A percentile compares a stretch with the other conserved stretches of the same genome.
Conservation (phyloP, 1,140 invertebrate genomes). For the Nomia melanderi region DNA sequence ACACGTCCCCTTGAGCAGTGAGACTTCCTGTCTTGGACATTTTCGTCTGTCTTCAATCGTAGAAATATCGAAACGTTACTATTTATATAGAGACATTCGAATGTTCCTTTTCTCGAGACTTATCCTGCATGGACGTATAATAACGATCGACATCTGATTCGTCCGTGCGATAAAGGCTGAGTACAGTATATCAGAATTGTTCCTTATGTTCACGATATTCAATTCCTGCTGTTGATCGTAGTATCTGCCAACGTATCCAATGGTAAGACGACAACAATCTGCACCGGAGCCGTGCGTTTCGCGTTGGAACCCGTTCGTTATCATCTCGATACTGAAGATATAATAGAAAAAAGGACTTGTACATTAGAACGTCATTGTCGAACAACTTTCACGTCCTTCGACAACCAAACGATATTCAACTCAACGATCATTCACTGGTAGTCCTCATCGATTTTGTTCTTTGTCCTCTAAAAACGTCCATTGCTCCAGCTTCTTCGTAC, state of each 20-base stretch:
- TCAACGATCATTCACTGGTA: constrained; percentile 71
- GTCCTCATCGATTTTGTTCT: constrained; percentile 71
- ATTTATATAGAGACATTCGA: too few relatives aligned
- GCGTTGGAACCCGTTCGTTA: neutral
- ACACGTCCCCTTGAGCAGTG: too few relatives aligned
- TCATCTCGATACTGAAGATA: neutral
- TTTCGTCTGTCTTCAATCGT: too few relatives aligned
- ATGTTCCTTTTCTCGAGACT: too few relatives aligned
- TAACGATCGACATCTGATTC: constrained; percentile 19
- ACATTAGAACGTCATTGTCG: neutral
- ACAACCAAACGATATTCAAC: constrained; percentile 72
- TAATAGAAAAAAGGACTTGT: neutral
- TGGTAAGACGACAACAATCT: neutral
- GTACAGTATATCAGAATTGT: constrained; percentile 26
- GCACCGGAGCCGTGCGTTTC: neutral
- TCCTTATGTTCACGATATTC: neutral
- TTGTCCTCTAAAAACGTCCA: constrained; percentile 72
- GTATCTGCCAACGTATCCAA: neutral
- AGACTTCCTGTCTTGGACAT: too few relatives aligned
- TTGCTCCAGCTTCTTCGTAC: constrained; percentile 69
- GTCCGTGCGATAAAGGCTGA: constrained; percentile 5
- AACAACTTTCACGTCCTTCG: constrained; percentile 49
- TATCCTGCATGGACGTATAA: neutral
- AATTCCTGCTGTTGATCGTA: constrained; percentile 9
- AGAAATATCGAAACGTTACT: too few relatives aligned